Evolutionary conservation across 2,888 invertebrate species (phyloP), one percentile per base, ranked within the genome.

Genomic region (Silvanus unidentatus): DNA sequence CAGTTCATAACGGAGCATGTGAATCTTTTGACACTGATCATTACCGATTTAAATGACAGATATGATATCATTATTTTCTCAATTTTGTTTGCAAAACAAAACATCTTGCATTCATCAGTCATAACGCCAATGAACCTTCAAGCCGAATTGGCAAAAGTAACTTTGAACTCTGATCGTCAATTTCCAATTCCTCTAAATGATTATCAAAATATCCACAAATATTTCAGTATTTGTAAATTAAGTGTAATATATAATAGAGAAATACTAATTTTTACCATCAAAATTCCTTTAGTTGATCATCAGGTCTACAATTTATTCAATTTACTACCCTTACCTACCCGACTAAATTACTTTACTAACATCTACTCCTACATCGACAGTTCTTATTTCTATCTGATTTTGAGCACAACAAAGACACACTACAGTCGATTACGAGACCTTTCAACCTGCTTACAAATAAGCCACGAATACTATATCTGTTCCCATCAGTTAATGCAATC

Each of bases 1-100:
- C n/a, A 35, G 11, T 12, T 12, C 6, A 12, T 35, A 9, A 35
- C 13, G 9, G 35, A 12, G 6, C 35, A 35, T 37, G 37, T 37
- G 5, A 37, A 37, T 37, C 15, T 37, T 15, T 4, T n/a, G n/a
- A 37, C 13, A 15, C 15, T 8, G n/a, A 9, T n/a, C n/a, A 12
- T 12, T 8, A 32, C n/a, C 10, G 3, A 3, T 12, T 32, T 32
- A 32, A 28, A 43, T 6, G 39, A 41, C 8, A 4, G 42, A 15
- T 40, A 27, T 14, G 39, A 43, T 12, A n/a, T 16, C 8, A 16
- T 42, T 34, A 43, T 43, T 15, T 43, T 27, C 9, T 16, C 13
- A 10, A 43, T 42, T 13, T 22, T 43, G 9, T 43, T 43, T 41
- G 16, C 43, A 6, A 43, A 43, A 43, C 39, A 43, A 40, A 43